phyloP scores from a whole-genome alignment of 2,888 invertebrate genomes.

The Torymus auratus region DNA sequence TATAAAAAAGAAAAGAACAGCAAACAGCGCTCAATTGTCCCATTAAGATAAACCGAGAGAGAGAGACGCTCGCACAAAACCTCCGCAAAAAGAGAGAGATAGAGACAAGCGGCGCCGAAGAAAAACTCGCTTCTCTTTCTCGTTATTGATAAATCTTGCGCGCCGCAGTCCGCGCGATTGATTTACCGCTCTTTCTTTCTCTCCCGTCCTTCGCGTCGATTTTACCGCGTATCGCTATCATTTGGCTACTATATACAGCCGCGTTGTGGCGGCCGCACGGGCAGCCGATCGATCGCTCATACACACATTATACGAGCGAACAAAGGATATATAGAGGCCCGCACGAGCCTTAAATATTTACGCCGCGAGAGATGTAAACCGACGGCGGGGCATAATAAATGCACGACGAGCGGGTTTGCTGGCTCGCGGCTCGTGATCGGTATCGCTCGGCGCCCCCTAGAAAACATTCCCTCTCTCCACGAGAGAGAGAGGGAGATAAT shows the following conservation, averaged over 20 bases:
- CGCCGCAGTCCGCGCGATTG: constrained; percentile 17
- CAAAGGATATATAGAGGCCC: neutral
- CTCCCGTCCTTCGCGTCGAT: constrained; percentile 1
- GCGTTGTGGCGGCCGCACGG: no score
- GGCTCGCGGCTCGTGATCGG: neutral
- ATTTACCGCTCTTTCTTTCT: constrained; percentile 3
- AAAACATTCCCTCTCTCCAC: neutral
- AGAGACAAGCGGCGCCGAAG: neutral
- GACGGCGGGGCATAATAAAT: constrained; percentile 16
- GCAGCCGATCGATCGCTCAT: constrained; percentile 31
- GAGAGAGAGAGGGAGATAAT: neutral
- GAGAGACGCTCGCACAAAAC: neutral
- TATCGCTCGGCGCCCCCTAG: no score
- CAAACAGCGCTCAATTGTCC: constrained; percentile 12
- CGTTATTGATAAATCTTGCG: constrained; percentile 42
- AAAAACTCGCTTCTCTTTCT: constrained; percentile 15
- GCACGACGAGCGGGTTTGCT: neutral
- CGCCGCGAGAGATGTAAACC: constrained; percentile 15
- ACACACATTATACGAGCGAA: neutral
- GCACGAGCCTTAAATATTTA: no score
- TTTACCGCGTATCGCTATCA: neutral
- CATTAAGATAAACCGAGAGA: constrained; percentile 21
- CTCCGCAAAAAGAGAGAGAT: neutral
- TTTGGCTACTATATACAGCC: no score
- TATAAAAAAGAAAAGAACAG: neutral